phyloP scores from a whole-genome alignment of 1,140 invertebrate species.

The Aphaenogaster ashmeadi region DNA sequence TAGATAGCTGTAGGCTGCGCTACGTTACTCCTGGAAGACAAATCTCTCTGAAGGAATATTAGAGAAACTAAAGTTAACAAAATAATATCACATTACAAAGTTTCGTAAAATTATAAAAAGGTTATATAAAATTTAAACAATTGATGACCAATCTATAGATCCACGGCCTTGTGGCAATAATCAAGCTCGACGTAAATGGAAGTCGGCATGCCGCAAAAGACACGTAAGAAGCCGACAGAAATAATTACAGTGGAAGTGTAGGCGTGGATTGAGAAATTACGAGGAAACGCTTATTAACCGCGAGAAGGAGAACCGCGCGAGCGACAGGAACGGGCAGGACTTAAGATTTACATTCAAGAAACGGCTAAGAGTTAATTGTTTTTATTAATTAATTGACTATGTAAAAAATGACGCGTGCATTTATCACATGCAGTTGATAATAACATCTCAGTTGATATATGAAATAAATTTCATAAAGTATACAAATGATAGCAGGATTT shows the following conservation, averaged over 20 bases:
- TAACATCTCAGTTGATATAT: background rate
- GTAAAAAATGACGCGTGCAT: background rate
- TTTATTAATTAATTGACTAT: background rate
- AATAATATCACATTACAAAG: background rate
- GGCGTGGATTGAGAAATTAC: slow-evolving; percentile 62
- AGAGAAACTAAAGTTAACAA: background rate
- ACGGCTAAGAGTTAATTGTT: background rate
- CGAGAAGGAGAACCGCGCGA: slow-evolving; percentile 50
- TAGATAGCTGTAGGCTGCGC: background rate
- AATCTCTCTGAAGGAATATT: background rate
- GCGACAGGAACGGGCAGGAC: background rate
- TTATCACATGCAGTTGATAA: background rate
- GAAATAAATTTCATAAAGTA: background rate
- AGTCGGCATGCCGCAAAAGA: slow-evolving; percentile 17
- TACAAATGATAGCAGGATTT: background rate
- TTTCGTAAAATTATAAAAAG: background rate
- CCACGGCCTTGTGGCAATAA: background rate
- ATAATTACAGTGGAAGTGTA: slow-evolving; percentile 63
- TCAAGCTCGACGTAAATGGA: slow-evolving; percentile 23
- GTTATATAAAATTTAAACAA: background rate
- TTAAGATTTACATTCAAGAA: slow-evolving; percentile 11
- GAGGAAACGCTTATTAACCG: slow-evolving; percentile 63
- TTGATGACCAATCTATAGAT: slow-evolving; percentile 17
- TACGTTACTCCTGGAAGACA: background rate
- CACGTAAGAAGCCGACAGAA: slow-evolving; percentile 59